phyloP scores from a whole-genome alignment of 2,797 vertebrate genomes.

The Sorex maritimensis region DNA sequence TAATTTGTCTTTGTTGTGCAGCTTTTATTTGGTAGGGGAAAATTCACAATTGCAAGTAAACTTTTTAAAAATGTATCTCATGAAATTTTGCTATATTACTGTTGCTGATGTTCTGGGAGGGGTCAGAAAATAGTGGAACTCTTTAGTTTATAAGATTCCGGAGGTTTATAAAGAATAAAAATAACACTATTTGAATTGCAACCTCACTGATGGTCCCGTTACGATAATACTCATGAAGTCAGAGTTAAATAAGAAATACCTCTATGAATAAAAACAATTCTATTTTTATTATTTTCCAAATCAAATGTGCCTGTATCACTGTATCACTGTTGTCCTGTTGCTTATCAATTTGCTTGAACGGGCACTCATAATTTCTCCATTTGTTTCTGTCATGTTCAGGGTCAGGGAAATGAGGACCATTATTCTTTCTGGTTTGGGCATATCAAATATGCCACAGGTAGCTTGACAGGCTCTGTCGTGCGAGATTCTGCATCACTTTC shows the following conservation, averaged over 20 bases:
- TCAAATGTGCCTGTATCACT: conserved; percentile 5
- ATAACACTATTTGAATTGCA: background rate
- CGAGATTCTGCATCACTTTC: no score
- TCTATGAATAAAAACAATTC: conserved; percentile 12
- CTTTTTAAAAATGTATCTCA: background rate
- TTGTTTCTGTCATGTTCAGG: no score
- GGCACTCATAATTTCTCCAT: no score
- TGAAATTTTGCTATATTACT: background rate
- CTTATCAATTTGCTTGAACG: no score
- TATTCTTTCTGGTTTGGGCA: no score
- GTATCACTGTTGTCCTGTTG: no score
- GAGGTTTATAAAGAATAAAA: background rate
- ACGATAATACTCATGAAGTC: background rate
- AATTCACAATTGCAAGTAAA: background rate
- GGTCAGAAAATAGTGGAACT: background rate
- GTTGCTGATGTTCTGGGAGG: background rate
- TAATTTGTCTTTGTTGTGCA: background rate
- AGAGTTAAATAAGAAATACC: conserved; percentile 41
- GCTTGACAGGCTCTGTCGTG: no score
- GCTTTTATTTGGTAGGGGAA: background rate
- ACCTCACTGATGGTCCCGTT: background rate
- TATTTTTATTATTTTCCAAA: conserved; percentile 25
- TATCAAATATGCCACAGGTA: no score
- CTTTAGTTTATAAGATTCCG: background rate
- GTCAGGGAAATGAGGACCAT: no score